These are phyloP conservation scores for Ia io DNA, from an alignment of 2,113 vertebrate species.

Conservation along the genomic window DNA sequence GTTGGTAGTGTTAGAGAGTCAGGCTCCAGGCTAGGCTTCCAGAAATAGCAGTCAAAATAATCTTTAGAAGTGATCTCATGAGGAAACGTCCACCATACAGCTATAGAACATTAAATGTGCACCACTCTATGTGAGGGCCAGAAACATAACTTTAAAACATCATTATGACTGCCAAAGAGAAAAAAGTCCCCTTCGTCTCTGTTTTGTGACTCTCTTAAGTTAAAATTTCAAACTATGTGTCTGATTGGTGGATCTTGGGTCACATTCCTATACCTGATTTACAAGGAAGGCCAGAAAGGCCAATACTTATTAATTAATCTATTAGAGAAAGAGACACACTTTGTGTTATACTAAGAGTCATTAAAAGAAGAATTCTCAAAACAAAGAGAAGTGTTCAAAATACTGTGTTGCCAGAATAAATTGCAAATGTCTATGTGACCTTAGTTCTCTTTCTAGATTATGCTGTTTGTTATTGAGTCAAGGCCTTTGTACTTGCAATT, in stretches of 20 bases:
- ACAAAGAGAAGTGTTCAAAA: not conserved
- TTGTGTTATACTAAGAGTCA: not conserved
- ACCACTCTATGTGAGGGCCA: not conserved
- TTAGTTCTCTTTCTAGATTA: not conserved
- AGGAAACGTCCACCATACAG: not conserved
- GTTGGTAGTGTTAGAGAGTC: not conserved
- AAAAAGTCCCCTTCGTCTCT: not conserved
- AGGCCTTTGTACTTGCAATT: not conserved
- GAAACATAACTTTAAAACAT: not conserved
- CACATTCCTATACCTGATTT: not conserved
- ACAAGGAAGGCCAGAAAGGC: not conserved
- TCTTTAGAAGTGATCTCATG: not conserved
- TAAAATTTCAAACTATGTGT: not conserved
- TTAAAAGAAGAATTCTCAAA: not conserved
- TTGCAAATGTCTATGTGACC: not conserved
- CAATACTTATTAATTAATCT: not conserved
- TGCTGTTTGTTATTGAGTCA: not conserved
- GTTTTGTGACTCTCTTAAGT: not conserved
- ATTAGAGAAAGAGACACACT: not conserved
- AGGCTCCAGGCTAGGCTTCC: not conserved
- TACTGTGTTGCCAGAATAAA: not conserved
- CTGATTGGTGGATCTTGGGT: not conserved
- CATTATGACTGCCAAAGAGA: not conserved
- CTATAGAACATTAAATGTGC: not conserved
- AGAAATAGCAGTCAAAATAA: slow-evolving; percentile 28